phyloP scores from a whole-genome alignment of 2,113 vertebrate genomes.

The Garra rufa region DNA sequence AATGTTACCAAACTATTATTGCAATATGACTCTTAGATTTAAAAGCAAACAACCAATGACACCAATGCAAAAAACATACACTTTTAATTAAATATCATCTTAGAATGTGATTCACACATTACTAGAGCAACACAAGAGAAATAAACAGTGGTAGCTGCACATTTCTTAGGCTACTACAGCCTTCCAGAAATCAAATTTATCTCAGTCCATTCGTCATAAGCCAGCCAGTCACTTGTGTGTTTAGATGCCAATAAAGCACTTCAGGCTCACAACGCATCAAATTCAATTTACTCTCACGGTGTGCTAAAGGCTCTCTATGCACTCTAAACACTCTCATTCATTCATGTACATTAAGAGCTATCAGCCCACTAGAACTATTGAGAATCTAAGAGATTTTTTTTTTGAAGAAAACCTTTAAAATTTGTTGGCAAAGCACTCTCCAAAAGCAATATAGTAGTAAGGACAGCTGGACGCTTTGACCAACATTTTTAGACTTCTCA shows the following conservation, averaged over 20 bases:
- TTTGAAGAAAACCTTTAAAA: background rate
- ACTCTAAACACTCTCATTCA: slow-evolving; percentile 9
- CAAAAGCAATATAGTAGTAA: background rate
- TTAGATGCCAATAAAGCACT: slow-evolving; percentile 34
- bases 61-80: background rate
- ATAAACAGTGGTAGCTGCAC: background rate
- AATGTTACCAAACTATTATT: background rate
- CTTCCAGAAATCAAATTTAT: background rate
- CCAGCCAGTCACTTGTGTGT: slow-evolving; percentile 27
- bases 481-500: background rate
- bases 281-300: slow-evolving; percentile 24
- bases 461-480: background rate
- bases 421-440: background rate
- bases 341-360: slow-evolving; percentile 21
- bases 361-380: background rate
- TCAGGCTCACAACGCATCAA: slow-evolving; percentile 42
- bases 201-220: background rate
- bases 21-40: background rate
- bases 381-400: background rate
- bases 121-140: background rate
- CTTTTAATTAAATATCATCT: background rate
- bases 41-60: background rate
- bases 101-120: background rate
- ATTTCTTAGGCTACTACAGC: background rate
- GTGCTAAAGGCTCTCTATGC: background rate